Evolutionary conservation across 1,140 invertebrate species (phyloP), one percentile per base, ranked within the genome.

Genomic region (Diorhabda sublineata): DNA sequence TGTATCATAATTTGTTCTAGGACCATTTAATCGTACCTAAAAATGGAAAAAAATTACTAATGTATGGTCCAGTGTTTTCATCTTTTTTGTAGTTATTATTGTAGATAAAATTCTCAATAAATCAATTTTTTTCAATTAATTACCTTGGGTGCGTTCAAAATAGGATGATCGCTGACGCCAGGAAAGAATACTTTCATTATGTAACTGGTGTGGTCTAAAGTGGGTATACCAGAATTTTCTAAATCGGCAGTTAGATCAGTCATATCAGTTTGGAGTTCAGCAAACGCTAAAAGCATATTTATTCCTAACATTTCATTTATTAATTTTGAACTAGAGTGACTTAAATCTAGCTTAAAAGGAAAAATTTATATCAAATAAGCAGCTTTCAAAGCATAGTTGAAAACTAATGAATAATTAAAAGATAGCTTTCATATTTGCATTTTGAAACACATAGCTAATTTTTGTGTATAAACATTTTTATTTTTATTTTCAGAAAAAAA

Each of bases 151-250:
- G 94, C 90, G 78, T 93, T 92, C 58, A 96, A 83, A 78, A 97
- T 93, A 0, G 95, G 94, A 83, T 97, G 94, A 81, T 96, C 93
- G 42, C 89, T 89, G 5, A 96, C 94, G 63, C 93, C 94, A 6
- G 97, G 97, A 81, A 99, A 99, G 80, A 99, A 96, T 8, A 99
- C 95, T 83, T 98, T 97, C 92, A 98, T 98, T 59, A 98, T 95
- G 80, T 98, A 99, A 78, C 93, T 96, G 64, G 95, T 91, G 79
- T 98, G 96, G 83, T 98, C 95, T 58, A 98, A 83, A 5, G 95
- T 97, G 4, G 97, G 97, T 75, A 99, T 98, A 2, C 97, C 97
- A 5, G 94, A 93, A 71, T 93, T 95, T 82, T 97, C 94, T 68
- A 98, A 85, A 84, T 99, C 96, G 52, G 94, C 96, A 45, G 95